Percentiles rank a stretch among this genome's conserved stretches.
Evolutionary conservation across 1,140 invertebrate genomes (phyloP).

Genomic region (Heliconius himera): DNA sequence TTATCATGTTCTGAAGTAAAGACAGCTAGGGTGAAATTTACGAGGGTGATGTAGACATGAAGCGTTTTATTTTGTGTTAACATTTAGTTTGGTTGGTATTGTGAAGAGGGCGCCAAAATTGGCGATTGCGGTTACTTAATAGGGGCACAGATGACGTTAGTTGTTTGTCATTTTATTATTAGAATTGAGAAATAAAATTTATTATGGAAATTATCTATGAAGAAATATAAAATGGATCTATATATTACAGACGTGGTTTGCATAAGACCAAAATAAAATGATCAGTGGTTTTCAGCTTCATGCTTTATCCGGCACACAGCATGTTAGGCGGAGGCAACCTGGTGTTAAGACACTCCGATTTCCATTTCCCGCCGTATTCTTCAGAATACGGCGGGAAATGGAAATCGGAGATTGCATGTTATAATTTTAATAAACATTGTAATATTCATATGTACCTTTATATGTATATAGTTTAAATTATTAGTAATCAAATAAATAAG

Average conservation of each 20-base stretch:
- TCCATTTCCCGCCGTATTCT: not conserved
- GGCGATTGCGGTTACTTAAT: not conserved
- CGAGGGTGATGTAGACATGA: not conserved
- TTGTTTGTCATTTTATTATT: not conserved
- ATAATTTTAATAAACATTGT: no score
- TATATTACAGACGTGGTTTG: not conserved
- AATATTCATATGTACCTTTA: no score
- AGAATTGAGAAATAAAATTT: not conserved
- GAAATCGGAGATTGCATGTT: no score
- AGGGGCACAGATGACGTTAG: slow-evolving; percentile 28
- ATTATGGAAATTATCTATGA: not conserved
- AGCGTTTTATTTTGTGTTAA: not conserved
- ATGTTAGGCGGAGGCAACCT: not conserved
- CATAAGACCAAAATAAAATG: no score
- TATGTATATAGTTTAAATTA: no score
- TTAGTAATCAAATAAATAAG: no score
- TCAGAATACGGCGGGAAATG: no score
- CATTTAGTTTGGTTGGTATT: slow-evolving; percentile 8
- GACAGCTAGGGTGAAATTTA: slow-evolving; percentile 11
- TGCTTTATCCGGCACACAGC: not conserved
- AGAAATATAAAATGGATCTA: not conserved
- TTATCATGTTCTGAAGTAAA: not conserved
- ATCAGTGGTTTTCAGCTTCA: not conserved
- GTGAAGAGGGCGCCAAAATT: slow-evolving; percentile 19
- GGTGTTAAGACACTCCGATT: not conserved